Conservation (phyloP, 2,797 vertebrate species). For the Acrossocheilus fasciatus region DNA sequence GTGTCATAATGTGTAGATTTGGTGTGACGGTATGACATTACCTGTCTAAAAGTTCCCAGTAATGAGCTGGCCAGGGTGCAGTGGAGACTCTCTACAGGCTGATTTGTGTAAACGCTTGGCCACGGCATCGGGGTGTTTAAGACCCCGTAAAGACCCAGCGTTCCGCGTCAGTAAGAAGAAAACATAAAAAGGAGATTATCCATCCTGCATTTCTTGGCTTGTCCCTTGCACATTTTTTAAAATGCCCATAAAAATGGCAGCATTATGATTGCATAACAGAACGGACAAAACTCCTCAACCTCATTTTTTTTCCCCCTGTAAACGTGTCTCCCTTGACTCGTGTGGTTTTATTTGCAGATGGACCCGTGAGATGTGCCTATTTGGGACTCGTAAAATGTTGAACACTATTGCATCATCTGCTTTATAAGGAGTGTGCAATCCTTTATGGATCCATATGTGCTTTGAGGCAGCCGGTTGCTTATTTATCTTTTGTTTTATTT, state of each 20-base stretch:
- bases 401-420: constrained; percentile 56
- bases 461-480: constrained; percentile 22
- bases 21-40: background rate
- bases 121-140: background rate
- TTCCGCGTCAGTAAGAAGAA: constrained; percentile 21
- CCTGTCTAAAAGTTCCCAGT: constrained; percentile 10
- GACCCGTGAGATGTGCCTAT: constrained; percentile 38
- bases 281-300: background rate
- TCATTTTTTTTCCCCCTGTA: background rate
- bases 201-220: constrained; percentile 36
- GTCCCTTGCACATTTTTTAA: background rate
- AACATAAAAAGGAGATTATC: constrained; percentile 30
- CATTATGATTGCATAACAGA: constrained; percentile 31
- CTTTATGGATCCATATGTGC: constrained; percentile 38
- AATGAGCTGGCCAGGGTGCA: constrained; percentile 11
- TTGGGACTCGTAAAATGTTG: constrained; percentile 47
- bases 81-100: background rate
- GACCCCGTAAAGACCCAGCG: constrained; percentile 3
- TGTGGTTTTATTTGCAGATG: constrained; percentile 47
- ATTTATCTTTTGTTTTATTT: background rate
- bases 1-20: background rate
- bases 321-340: constrained; percentile 3
- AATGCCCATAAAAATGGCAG: constrained; percentile 29
- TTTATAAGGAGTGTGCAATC: constrained; percentile 30
- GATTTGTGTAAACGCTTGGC: constrained; percentile 34